These are phyloP conservation scores for Ochotona curzoniae DNA, from an alignment of 2,113 vertebrate genomes.

Conservation along the genomic window DNA sequence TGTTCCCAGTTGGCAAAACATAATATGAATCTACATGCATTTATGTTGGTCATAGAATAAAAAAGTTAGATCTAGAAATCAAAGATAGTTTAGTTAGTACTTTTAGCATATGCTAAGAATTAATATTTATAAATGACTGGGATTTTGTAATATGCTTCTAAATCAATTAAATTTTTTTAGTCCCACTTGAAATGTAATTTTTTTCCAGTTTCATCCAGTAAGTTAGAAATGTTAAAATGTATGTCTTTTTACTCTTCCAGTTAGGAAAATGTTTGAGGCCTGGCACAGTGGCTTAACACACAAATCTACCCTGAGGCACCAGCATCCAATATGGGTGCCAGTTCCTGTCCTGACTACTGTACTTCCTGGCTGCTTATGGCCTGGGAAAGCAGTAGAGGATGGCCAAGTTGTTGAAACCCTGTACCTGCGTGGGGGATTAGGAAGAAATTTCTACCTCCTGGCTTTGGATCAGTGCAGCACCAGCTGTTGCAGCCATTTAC, in stretches of 20 bases:
- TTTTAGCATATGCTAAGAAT: constrained; percentile 56
- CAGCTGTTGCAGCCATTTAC: too few relatives aligned
- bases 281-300: neutral
- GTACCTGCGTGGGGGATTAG: too few relatives aligned
- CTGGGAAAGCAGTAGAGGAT: too few relatives aligned
- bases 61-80: constrained; percentile 38
- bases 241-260: neutral
- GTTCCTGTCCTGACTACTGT: too few relatives aligned
- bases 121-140: constrained; percentile 55
- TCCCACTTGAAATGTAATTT: constrained; percentile 21
- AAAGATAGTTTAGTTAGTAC: neutral
- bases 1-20: constrained; percentile 20
- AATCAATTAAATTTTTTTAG: constrained; percentile 53
- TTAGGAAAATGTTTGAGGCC: too few relatives aligned
- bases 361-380: too few relatives aligned
- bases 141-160: constrained; percentile 49
- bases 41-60: constrained; percentile 61
- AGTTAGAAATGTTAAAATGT: constrained; percentile 48
- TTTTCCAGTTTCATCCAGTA: neutral
- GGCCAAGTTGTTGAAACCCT: too few relatives aligned
- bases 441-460: too few relatives aligned
- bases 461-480: too few relatives aligned
- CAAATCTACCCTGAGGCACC: too few relatives aligned
- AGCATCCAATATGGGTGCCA: too few relatives aligned
- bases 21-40: neutral